A percentile compares a stretch with the other conserved stretches of the same genome.
Conservation (phyloP, 2,113 vertebrate genomes). For the Trematocara variabile region DNA sequence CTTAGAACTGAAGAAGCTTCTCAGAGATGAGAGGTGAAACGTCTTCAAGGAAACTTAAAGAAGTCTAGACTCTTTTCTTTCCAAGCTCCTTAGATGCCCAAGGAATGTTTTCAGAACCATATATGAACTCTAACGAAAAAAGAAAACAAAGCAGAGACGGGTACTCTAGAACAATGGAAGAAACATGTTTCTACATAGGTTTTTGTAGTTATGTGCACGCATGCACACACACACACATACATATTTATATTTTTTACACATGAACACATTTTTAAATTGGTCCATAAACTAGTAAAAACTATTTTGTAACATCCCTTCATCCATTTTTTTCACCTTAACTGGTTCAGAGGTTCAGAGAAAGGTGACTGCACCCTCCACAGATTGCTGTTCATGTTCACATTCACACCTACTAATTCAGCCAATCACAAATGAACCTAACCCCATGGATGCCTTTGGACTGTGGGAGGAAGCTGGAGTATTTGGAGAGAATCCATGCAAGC, state of each 20-base stretch:
- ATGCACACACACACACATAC: fast-evolving
- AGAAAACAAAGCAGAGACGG: neutral
- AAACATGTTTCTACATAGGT: neutral
- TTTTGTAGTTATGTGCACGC: neutral
- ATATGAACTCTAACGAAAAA: neutral
- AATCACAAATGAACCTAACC: neutral
- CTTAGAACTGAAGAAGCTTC: neutral
- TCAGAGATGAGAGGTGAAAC: neutral
- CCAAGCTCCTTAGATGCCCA: neutral
- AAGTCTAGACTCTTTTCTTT: neutral
- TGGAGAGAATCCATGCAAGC: neutral
- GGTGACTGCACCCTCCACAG: neutral
- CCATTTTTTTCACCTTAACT: neutral
- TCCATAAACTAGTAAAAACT: neutral
- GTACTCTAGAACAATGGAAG: neutral
- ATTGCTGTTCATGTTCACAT: neutral
- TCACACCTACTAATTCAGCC: neutral
- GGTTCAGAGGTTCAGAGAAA: neutral
- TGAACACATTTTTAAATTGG: neutral
- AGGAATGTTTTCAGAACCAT: neutral
- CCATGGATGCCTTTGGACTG: neutral
- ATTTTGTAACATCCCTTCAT: neutral
- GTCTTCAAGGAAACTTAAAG: neutral
- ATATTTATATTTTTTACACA: neutral
- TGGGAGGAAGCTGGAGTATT: neutral